Evolutionary conservation across 2,797 vertebrate genomes (phyloP).

Genomic region (Catostomus latipinnis): DNA sequence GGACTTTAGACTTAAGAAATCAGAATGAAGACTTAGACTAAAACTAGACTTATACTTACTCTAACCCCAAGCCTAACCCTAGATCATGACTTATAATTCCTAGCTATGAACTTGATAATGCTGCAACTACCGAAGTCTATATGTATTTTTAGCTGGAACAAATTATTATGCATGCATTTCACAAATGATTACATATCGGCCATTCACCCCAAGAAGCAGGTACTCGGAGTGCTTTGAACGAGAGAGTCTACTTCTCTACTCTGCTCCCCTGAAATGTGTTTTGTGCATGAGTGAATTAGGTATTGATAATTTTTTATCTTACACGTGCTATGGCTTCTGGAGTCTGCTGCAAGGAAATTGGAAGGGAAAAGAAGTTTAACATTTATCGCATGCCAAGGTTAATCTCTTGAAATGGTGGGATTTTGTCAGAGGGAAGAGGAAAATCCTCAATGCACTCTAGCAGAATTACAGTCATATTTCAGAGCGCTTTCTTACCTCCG

Average conservation of each 20-base stretch:
- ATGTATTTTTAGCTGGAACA: conserved; percentile 10
- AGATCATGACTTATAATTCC: not conserved
- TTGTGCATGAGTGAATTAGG: conserved; percentile 88
- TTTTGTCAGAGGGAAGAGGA: conserved; percentile 81
- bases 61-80: too few relatives aligned
- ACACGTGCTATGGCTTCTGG: conserved; percentile 80
- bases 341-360: conserved; percentile 84
- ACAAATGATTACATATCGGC: conserved; percentile 23
- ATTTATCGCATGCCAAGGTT: conserved; percentile 85
- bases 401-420: conserved; percentile 87
- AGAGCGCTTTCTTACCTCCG: conserved; percentile 16
- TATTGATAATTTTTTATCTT: conserved; percentile 83
- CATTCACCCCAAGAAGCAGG: conserved; percentile 45
- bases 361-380: conserved; percentile 82
- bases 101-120: not conserved
- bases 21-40: too few relatives aligned
- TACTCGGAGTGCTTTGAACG: conserved; percentile 22
- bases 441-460: conserved; percentile 76
- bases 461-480: conserved; percentile 78
- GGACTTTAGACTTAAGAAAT: too few relatives aligned
- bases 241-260: conserved; percentile 49
- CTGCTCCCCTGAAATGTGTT: conserved; percentile 79
- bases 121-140: conserved; percentile 10
- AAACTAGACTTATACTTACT: not conserved
- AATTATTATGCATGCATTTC: conserved; percentile 41